phyloP scores from a whole-genome alignment of 2,113 vertebrate species.

The Entelurus aequoreus region DNA sequence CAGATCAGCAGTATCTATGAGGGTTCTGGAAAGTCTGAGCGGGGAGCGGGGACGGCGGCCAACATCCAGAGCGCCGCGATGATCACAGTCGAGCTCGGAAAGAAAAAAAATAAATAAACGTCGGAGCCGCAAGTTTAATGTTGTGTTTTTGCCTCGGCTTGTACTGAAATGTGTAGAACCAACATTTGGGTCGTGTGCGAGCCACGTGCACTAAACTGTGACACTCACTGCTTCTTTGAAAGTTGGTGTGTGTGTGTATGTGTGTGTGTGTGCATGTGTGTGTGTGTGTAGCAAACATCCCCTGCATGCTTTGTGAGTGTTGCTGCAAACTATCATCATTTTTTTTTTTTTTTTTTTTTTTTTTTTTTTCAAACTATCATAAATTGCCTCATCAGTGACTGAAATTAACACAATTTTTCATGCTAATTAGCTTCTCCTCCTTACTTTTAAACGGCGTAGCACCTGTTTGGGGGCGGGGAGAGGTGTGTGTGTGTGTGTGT shows the following conservation, averaged over 20 bases:
- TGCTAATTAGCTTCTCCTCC: slow-evolving; percentile 99
- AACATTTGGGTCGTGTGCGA: neutral
- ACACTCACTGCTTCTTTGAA: neutral
- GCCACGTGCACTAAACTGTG: slow-evolving; percentile 13
- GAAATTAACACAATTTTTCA: slow-evolving; percentile 99
- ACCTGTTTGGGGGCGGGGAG: slow-evolving; percentile 87
- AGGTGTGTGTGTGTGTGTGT: slow-evolving; percentile 71
- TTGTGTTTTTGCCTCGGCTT: slow-evolving; percentile 25
- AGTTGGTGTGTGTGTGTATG: neutral
- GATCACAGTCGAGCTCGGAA: slow-evolving; percentile 7
- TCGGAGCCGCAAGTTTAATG: slow-evolving; percentile 6
- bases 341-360: too few relatives aligned
- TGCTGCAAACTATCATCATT: too few relatives aligned
- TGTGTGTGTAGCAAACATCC: slow-evolving; percentile 65
- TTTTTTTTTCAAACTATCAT: slow-evolving; percentile 58
- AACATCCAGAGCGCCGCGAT: slow-evolving; percentile 27
- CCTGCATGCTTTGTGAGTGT: slow-evolving; percentile 84
- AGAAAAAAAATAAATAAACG: slow-evolving; percentile 17
- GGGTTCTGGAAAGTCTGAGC: slow-evolving; percentile 58
- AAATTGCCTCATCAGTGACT: slow-evolving; percentile 99
- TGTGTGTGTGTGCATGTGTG: slow-evolving; percentile 7
- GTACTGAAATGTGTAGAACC: slow-evolving; percentile 23
- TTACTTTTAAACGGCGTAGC: slow-evolving; percentile 99
- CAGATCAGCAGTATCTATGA: slow-evolving; percentile 47
- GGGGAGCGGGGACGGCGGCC: slow-evolving; percentile 18